Evolutionary conservation across 2,888 invertebrate genomes (phyloP).

Genomic region (Neocrepidodera transversa): DNA sequence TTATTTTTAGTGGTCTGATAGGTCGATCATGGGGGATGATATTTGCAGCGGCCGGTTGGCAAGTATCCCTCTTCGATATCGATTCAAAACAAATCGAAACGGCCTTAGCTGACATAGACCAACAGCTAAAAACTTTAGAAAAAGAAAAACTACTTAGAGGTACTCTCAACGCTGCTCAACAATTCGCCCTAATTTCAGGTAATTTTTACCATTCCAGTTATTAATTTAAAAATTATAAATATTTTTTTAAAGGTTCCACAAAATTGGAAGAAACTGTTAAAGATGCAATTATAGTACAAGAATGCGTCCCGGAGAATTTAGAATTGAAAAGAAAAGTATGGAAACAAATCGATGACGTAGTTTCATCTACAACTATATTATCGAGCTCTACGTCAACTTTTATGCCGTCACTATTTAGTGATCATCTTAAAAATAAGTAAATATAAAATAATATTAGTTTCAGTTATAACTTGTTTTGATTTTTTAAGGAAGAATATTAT

Average conservation of each 20-base stretch:
- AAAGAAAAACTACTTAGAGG: constrained; percentile 78
- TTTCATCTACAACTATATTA: constrained; percentile 78
- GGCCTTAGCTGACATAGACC: constrained; percentile 76
- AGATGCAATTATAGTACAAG: constrained; percentile 84
- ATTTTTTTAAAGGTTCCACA: constrained; percentile 65
- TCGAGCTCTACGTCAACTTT: constrained; percentile 96
- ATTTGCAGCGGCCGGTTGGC: constrained; percentile 91
- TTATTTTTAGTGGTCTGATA: constrained; percentile 82
- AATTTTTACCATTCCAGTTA: neutral
- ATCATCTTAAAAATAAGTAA: constrained; percentile 75
- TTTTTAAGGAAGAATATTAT: constrained; percentile 66
- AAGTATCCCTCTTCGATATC: constrained; percentile 87
- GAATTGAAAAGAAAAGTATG: constrained; percentile 85
- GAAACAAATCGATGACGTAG: constrained; percentile 76
- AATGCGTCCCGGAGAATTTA: constrained; percentile 91
- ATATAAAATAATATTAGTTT: too few relatives aligned
- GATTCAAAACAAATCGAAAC: constrained; percentile 75
- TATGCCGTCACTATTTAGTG: constrained; percentile 85
- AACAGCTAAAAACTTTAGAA: constrained; percentile 76
- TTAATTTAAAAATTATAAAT: neutral
- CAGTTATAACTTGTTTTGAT: constrained; percentile 2
- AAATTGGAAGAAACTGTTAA: constrained; percentile 75
- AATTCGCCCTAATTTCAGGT: constrained; percentile 80
- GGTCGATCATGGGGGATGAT: constrained; percentile 98
- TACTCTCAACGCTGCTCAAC: constrained; percentile 74